Conservation (phyloP, 1,140 invertebrate species). For the Pseudomyrmex dendroicus region DNA sequence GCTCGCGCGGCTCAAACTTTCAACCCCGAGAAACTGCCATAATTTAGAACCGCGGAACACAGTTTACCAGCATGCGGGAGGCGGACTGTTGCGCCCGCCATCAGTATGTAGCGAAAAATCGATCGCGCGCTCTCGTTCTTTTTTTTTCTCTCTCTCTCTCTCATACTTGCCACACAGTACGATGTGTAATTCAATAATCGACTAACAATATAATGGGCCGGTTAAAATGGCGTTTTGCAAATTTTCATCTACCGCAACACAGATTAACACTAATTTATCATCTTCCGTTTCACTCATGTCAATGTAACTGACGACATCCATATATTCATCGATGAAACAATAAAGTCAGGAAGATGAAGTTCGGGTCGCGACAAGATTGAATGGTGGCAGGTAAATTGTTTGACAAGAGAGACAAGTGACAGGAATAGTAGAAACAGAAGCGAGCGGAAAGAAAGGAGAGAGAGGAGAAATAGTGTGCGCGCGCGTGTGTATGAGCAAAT, state of each 20-base stretch:
- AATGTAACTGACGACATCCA: background rate
- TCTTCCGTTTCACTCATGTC: background rate
- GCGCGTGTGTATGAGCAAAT: too few relatives aligned
- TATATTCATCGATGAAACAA: slow-evolving; percentile 22
- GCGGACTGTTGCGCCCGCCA: slow-evolving; percentile 51
- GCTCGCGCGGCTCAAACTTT: slow-evolving; percentile 63
- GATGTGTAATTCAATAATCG: slow-evolving; percentile 18
- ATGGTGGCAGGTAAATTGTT: slow-evolving; percentile 47
- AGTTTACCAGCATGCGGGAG: slow-evolving; percentile 47
- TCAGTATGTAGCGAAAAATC: slow-evolving; percentile 52
- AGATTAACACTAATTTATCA: slow-evolving; percentile 28
- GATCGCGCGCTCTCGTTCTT: background rate
- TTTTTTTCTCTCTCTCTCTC: background rate
- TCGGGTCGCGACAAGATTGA: slow-evolving; percentile 44
- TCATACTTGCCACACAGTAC: background rate
- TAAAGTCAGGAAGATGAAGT: slow-evolving; percentile 12
- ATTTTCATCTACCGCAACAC: background rate
- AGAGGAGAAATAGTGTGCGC: background rate
- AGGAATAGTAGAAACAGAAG: background rate
- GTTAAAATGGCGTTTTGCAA: slow-evolving; percentile 6
- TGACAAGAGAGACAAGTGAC: slow-evolving; percentile 42
- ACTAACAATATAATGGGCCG: slow-evolving; percentile 11
- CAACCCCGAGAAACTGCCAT: slow-evolving; percentile 63
- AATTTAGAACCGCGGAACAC: slow-evolving; percentile 63
- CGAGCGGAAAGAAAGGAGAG: background rate